Evolutionary conservation across 2,113 vertebrate genomes (phyloP).

Genomic region (Paraplagusia blochii): DNA sequence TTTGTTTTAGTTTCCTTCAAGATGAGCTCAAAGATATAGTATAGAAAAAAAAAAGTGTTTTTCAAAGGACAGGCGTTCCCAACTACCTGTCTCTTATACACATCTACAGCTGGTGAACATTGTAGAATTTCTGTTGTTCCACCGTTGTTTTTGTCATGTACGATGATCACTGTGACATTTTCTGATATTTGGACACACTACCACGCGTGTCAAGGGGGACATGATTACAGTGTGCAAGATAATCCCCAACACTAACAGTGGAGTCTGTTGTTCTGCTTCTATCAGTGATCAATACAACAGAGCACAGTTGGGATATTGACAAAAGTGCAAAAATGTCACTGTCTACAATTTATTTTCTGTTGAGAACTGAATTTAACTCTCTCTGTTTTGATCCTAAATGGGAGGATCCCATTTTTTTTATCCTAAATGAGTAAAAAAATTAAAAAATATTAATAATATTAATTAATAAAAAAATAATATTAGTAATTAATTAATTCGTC

Average conservation of each 20-base stretch:
- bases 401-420: too few species aligned
- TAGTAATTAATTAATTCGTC: too few species aligned
- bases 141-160: slow-evolving; percentile 23
- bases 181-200: slow-evolving; percentile 63
- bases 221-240: slow-evolving; percentile 33
- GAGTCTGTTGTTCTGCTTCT: slow-evolving; percentile 54
- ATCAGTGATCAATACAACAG: slow-evolving; percentile 43
- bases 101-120: slow-evolving; percentile 21
- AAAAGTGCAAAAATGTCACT: not conserved
- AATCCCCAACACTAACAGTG: slow-evolving; percentile 63
- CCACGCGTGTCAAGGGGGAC: slow-evolving; percentile 35
- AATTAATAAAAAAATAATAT: too few species aligned
- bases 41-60: too few species aligned
- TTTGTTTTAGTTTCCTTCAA: too few species aligned
- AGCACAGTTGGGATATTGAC: not conserved
- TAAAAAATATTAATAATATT: too few species aligned
- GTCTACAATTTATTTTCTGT: too few species aligned
- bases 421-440: too few species aligned
- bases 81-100: not conserved
- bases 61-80: too few species aligned
- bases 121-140: slow-evolving; percentile 40
- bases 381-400: too few species aligned
- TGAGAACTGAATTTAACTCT: too few species aligned
- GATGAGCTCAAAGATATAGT: too few species aligned
- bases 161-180: slow-evolving; percentile 55